Base-by-base conservation (phyloP, 2,797 vertebrate genomes). In the Cephalopachus bancanus region DNA sequence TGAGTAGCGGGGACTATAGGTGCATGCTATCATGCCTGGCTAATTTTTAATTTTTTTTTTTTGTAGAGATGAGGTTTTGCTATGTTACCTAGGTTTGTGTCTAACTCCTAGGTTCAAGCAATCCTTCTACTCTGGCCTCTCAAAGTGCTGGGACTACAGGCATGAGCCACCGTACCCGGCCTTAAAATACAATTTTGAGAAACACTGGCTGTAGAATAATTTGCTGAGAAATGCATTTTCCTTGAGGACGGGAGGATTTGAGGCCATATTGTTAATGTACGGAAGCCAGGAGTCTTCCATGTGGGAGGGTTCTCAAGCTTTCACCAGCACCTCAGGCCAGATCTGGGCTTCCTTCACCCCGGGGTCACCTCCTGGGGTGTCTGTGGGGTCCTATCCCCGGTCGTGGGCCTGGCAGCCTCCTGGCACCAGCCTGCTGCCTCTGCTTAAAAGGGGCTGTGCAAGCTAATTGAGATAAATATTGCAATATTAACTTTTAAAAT, bases 391-490 rank as follows among this genome's bases (percentile, higher is more conserved):
- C 65, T 0, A 0, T 22, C 57, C 76, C 75, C 55, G 0, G 24
- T 28, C 3, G 0, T 7, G 19, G 78, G 11, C 51, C 90, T 71
- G 0, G 17, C 2, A 17, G 30, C 33, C 22, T 6, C 16, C 64
- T 69, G 53, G 62, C 11, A 20, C 28, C 59, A 44, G 64, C 44
- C 15, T 0, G 0, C 24, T 5, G 24, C 62, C 95, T 92, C 87
- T 26, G 51, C n/a, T 53, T 0, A 3, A 11, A 60, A 57, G 62
- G 74, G 53, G 16, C 80, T 17, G 11, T 0, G 5, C 33, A 12
- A 89, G 71, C 91, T 96, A 96, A 96, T 62, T 79, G 95, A 97
- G 94, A 93, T 88, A 62, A 89, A 84, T 60, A 78, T 91, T 93
- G 86, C 65, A 91, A 64, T 79, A 87, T 95, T 86, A 94, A 80